phyloP scores from a whole-genome alignment of 2,888 invertebrate species.

The Clivina fossor region DNA sequence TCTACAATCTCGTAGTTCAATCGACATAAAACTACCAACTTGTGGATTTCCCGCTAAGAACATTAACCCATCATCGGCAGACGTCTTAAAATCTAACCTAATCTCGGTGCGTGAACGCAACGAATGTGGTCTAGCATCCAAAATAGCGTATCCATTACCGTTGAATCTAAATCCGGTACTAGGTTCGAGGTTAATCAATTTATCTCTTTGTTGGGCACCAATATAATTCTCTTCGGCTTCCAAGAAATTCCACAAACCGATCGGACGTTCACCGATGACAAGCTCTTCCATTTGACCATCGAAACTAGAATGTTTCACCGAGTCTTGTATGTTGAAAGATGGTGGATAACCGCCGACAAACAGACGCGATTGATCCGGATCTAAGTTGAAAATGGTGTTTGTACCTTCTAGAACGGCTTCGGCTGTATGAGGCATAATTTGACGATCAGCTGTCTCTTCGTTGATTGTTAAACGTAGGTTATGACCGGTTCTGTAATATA shows the following conservation, averaged over 20 bases:
- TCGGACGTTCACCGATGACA: constrained; percentile 82
- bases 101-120: constrained; percentile 66
- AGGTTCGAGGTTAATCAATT: constrained; percentile 66
- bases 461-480: constrained; percentile 80
- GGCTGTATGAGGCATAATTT: constrained; percentile 56
- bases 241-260: constrained; percentile 95
- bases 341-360: constrained; percentile 89
- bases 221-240: constrained; percentile 71
- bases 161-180: constrained; percentile 84
- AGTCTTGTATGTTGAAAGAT: constrained; percentile 66
- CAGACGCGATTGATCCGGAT: constrained; percentile 79
- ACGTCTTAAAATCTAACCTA: constrained; percentile 83
- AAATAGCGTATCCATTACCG: constrained; percentile 83
- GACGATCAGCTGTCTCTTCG: constrained; percentile 68
- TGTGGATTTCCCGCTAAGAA: constrained; percentile 74
- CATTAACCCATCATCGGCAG: constrained; percentile 80
- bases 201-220: constrained; percentile 72
- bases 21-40: constrained; percentile 65
- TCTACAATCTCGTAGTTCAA: constrained; percentile 79
- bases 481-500: constrained; percentile 84
- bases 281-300: constrained; percentile 91
- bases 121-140: constrained; percentile 65
- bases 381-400: constrained; percentile 88
- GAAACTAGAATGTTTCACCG: constrained; percentile 73
- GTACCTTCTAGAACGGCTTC: constrained; percentile 71